Evolutionary conservation across 2,888 invertebrate genomes (phyloP), one percentile per base, ranked within the genome.

Genomic region (Nemoura dubitans): DNA sequence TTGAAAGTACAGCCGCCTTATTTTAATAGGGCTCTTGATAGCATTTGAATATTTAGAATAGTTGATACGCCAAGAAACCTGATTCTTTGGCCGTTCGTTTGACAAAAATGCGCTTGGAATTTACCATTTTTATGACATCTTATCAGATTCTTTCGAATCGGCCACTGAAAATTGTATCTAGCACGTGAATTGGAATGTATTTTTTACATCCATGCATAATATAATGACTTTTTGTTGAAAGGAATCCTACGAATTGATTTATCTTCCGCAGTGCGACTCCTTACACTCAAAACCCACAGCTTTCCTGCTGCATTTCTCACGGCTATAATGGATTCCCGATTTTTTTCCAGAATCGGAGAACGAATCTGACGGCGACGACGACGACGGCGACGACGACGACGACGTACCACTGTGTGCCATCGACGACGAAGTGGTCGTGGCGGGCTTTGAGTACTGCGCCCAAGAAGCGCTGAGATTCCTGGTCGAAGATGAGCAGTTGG

Each of bases 401-500:
- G 87, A 83, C 25, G 83, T 10, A 28, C 29, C 29, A 43, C 36
- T 14, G 16, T 26, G 26, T 0, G 77, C 27, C 3, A 26, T 30
- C 21, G 87, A 87, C 83, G 83, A 81, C 28, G 87, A 80, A 0
- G 87, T 86, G 27, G 87, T 87, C 2, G 59, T 87, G 59, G 88
- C 88, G 2, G 88, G 88, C 29, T 88, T 86, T 43, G 87, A 88
- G 76, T 85, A 30, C 83, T 88, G 88, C 27, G 86, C 85, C 80
- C 81, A 86, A 27, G 88, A 88, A 77, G 87, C 87, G 16, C 85
- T 88, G 76, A 29, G 86, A n/a, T 88, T 86, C 81, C 87, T 88
- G 25, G 82, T 87, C 28, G 86, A 87, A 27, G 76, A 87, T 36
- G 87, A 88, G 36, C 78, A 85, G 0, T 83, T 88, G 85, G 84